Evolutionary conservation across 1,140 invertebrate genomes (phyloP), one percentile per base, ranked within the genome.

Genomic region (Aporrectodea caliginosa): DNA sequence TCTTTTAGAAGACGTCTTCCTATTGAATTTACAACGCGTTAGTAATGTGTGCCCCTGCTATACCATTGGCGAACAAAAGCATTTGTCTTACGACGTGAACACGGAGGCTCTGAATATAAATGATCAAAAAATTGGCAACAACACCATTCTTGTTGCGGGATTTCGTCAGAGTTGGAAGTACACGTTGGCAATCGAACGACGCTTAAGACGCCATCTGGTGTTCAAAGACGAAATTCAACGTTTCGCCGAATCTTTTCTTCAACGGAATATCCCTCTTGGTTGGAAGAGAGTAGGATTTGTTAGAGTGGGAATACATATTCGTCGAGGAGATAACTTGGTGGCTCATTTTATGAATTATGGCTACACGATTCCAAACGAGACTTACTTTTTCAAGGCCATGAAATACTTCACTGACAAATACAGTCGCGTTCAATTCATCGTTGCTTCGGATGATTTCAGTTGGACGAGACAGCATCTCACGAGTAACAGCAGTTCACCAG

Each of bases 241-340:
- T 22, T 58, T 22, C 22, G 78, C 78, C 27, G 16, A 35, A 75
- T 22, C n/a, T n/a, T 79, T 79, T 68, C 30, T 79, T 22, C 16
- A 33, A 32, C 0, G 29, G 72, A 73, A 75, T 33, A 12, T 43
- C 6, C 71, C 71, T 1, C 16, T 16, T 27, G 16, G 22, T 2
- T 35, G 35, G 33, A 69, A 43, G 1, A 12, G 16, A 33, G 16
- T 22, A 31, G 1, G n/a, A 1, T 79, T 74, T 68, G 35, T 70
- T 29, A 30, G 78, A 1, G 72, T 79, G 1, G 78, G 78, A 30
- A 75, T 79, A n/a, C 78, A 79, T 33, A 43, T 74, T 31, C 22
- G 78, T 31, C 78, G 78, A 16, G 78, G 78, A 22, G 78, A 79
- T 35, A 1, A 35, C 16, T 31, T 79, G 78, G 32, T 6, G 6